Conservation (phyloP, 1,140 invertebrate genomes). For the Eumaeus atala region DNA sequence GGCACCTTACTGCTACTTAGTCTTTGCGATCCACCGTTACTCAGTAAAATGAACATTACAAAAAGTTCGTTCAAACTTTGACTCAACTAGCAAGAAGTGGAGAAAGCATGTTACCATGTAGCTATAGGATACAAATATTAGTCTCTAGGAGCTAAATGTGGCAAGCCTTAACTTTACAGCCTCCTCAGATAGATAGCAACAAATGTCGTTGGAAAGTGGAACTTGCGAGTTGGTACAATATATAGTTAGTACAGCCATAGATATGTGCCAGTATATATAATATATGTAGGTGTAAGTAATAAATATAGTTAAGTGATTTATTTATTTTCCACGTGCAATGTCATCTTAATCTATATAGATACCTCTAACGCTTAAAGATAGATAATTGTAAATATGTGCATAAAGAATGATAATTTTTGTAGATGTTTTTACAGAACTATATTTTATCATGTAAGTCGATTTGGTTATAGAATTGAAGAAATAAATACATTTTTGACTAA, state of each 20-base stretch:
- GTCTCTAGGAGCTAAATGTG: too few species aligned
- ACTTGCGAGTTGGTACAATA: background rate
- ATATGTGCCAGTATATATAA: slow-evolving; percentile 42
- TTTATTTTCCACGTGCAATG: slow-evolving; percentile 41
- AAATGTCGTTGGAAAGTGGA: background rate
- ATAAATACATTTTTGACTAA: slow-evolving; percentile 48
- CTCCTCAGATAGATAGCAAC: background rate
- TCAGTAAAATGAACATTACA: too few species aligned
- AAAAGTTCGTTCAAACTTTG: too few species aligned
- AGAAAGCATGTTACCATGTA: too few species aligned
- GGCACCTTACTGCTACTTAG: too few species aligned
- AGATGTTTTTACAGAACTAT: slow-evolving; percentile 36
- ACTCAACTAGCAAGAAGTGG: too few species aligned
- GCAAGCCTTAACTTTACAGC: background rate
- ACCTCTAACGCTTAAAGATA: slow-evolving; percentile 10
- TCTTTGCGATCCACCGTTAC: too few species aligned
- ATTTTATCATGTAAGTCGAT: slow-evolving; percentile 40
- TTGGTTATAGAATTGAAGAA: slow-evolving; percentile 34
- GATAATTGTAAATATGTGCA: slow-evolving; percentile 66
- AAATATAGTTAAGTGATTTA: slow-evolving; percentile 39
- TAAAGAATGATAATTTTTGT: slow-evolving; percentile 44
- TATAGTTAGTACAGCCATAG: slow-evolving; percentile 16
- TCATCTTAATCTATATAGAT: slow-evolving; percentile 14
- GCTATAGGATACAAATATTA: too few species aligned
- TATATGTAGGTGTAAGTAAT: slow-evolving; percentile 31